Base-by-base conservation (phyloP, 2,797 vertebrate species). In the Toxotes lorentzi region DNA sequence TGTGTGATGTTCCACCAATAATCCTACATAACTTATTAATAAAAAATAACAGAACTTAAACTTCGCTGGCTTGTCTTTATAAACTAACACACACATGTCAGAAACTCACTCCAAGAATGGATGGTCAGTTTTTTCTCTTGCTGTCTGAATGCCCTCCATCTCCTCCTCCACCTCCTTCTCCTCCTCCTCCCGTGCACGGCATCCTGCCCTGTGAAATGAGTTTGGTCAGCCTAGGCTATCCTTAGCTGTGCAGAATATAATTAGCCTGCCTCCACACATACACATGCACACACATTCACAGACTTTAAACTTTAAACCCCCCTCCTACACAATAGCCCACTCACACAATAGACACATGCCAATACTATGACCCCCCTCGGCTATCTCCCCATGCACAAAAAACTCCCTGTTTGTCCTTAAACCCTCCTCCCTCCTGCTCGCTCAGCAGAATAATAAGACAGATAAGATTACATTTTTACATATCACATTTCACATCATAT, bases 301-400 rank as follows among this genome's bases (percentile, higher is more conserved):
- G 11, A 48, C 68, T 59, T 70, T 70, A 70, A 69, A 91, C 76
- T 89, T 93, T 91, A 91, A 91, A 85, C 79, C 81, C 85, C 79
- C 43, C 54, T 43, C 24, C 13, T 24, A 75, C 54, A 93, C 90
- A 92, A 92, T 84, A 70, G 73, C 62, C 66, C 34, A 41, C 59
- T 58, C 64, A 82, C 76, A 95, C 94, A 95, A 95, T 93, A 91
- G 94, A 92, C 94, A 91, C 94, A 95, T 95, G 94, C 93, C 93
- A 83, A 82, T 88, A 84, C 79, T 84, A 24, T 87, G 77, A 90
- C 91, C 89, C 81, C 81, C 83, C 75, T 77, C 10, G 3, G 85
- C 71, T 83, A 73, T 77, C 76, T 79, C 74, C 64, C 9, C 48
- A 54, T 66, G 70, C 88, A 90, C 85, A 88, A 70, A 83, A 82